Evolutionary conservation across 2,113 vertebrate genomes (phyloP).

Genomic region (Halcyon senegalensis): DNA sequence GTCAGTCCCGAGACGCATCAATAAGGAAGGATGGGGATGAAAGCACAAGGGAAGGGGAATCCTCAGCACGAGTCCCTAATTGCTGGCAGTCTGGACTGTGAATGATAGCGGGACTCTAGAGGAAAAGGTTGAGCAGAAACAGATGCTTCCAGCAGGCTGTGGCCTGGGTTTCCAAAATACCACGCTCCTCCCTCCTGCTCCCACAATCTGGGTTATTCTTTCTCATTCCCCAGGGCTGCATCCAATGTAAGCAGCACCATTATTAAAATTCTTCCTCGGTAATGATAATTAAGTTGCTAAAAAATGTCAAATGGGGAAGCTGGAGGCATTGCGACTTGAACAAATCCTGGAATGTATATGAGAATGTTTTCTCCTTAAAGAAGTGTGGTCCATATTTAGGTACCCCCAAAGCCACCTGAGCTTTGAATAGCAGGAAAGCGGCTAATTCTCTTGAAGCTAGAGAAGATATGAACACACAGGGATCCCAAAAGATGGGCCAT

Average conservation of each 20-base stretch:
- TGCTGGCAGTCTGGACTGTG: constrained; percentile 10
- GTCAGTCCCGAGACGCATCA: neutral
- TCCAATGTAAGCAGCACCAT: constrained; percentile 30
- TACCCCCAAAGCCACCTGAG: neutral
- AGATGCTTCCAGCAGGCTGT: constrained; percentile 53
- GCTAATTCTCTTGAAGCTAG: neutral
- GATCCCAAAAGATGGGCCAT: neutral
- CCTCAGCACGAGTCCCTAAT: neutral
- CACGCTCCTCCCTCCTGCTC: neutral
- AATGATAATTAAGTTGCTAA: constrained; percentile 58
- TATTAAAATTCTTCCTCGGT: constrained; percentile 59
- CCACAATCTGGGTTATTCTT: constrained; percentile 49
- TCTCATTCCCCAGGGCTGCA: constrained; percentile 22
- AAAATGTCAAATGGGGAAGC: constrained; percentile 54
- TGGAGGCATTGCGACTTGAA: neutral
- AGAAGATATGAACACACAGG: neutral
- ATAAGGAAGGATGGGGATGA: neutral
- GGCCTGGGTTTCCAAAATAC: constrained; percentile 51
- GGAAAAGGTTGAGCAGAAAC: constrained; percentile 49
- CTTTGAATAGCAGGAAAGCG: neutral
- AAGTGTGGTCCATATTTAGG: neutral
- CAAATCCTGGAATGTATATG: neutral
- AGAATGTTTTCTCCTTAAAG: neutral
- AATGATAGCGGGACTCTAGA: constrained; percentile 13
- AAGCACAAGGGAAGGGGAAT: neutral